phyloP scores from a whole-genome alignment of 35 echinoderm and acorn worm genomes.

The Holothuria glaberrima region DNA sequence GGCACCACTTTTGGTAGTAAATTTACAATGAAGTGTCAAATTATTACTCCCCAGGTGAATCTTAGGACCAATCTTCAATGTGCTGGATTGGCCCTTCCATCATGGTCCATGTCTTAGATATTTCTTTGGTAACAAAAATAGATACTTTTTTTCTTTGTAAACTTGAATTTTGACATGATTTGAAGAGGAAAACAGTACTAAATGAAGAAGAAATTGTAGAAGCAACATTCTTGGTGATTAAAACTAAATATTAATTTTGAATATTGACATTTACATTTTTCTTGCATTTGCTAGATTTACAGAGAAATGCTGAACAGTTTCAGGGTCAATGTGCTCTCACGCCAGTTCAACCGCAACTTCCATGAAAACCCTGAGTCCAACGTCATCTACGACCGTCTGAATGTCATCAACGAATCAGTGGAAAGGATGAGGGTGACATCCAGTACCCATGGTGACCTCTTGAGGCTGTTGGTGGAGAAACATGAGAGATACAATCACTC shows the following conservation, averaged over 20 bases:
- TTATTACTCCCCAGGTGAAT: no score
- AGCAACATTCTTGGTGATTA: not conserved
- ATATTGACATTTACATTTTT: no score
- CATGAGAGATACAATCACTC: constrained; percentile 81
- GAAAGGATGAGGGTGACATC: constrained; percentile 65
- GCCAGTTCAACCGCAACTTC: constrained; percentile 86
- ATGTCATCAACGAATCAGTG: constrained; percentile 60
- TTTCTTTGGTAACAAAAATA: no score
- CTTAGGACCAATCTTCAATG: no score
- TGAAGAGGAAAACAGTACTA: not conserved
- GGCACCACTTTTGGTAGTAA: no score
- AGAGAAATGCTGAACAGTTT: constrained; percentile 74
- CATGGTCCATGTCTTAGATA: no score
- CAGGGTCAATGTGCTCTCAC: constrained; percentile 71
- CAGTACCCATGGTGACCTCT: constrained; percentile 44
- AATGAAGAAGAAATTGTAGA: not conserved
- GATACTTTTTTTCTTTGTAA: no score
- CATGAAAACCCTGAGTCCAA: constrained; percentile 77
- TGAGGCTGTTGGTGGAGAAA: constrained; percentile 73
- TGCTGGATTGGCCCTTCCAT: no score
- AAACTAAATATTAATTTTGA: not conserved
- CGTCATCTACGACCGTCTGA: constrained; percentile 66
- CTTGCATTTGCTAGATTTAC: constrained; percentile 55
- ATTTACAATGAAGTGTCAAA: no score
- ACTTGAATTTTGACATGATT: not conserved